Evolutionary conservation across 23 tunicate species (phyloP).

Genomic region (Ciona savignyi): DNA sequence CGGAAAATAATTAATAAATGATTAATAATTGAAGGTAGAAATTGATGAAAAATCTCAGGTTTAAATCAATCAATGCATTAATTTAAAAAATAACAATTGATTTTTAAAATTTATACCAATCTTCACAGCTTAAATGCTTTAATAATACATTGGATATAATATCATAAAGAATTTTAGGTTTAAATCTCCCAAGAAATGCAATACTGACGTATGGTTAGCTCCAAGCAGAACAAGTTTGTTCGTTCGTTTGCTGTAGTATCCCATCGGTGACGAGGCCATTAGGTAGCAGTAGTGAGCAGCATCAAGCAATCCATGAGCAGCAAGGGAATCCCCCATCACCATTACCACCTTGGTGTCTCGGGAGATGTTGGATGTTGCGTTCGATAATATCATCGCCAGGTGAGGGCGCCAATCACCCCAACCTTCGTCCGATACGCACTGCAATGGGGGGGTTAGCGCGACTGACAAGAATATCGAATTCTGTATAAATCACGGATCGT

Average conservation of each 20-base stretch:
- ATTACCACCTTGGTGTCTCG: constrained; percentile 54
- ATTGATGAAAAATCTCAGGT: no score
- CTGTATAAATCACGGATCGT: no score
- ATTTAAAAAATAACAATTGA: no score
- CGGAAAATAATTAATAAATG: no score
- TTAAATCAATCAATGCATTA: no score
- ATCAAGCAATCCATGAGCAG: constrained; percentile 51
- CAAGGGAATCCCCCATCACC: constrained; percentile 91
- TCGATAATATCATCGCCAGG: constrained; percentile 97
- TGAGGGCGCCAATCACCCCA: constrained; percentile 99
- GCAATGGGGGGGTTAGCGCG: no score
- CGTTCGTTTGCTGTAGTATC: constrained; percentile 53
- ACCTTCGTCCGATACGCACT: constrained; percentile 80
- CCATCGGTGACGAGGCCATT: constrained; percentile 71
- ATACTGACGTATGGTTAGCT: constrained; percentile 74
- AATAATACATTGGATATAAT: no score
- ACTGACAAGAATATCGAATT: no score
- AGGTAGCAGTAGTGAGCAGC: constrained; percentile 99
- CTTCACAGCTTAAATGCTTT: no score
- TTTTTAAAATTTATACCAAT: no score
- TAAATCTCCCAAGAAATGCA: neutral
- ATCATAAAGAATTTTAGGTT: no score
- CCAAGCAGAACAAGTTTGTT: constrained; percentile 88
- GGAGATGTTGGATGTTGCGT: constrained; percentile 49
- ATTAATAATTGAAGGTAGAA: no score